phyloP scores from a whole-genome alignment of 1,140 invertebrate species.

The Steinernema feltiae region DNA sequence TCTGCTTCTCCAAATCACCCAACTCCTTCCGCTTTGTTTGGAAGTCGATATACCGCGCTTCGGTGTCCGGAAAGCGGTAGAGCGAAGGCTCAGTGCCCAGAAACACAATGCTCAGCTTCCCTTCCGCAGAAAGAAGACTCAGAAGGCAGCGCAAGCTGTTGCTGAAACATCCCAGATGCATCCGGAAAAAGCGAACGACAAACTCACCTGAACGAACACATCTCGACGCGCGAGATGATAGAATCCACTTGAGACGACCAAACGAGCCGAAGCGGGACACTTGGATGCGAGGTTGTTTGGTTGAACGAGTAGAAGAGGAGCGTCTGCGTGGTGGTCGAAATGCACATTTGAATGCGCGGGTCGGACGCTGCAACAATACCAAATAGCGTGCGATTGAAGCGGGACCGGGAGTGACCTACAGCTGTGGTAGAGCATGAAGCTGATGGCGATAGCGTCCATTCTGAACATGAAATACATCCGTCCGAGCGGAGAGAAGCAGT shows the following conservation, averaged over 20 bases:
- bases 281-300: neutral
- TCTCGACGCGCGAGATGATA: neutral
- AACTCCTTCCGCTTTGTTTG: neutral
- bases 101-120: neutral
- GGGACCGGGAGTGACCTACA: neutral
- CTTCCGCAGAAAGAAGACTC: neutral
- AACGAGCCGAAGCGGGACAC: neutral
- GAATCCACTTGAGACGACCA: neutral
- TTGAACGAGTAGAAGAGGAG: constrained; percentile 1
- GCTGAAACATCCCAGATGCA: no score
- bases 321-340: neutral
- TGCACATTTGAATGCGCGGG: neutral
- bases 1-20: neutral
- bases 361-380: neutral
- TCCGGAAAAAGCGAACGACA: no score
- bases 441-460: neutral
- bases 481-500: neutral
- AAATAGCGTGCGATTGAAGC: neutral
- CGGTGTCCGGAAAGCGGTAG: neutral
- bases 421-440: constrained; percentile 10
- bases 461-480: neutral
- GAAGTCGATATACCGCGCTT: neutral
- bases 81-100: neutral
- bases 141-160: neutral
- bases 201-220: neutral